Evolutionary conservation across 2,113 vertebrate species (phyloP).

Genomic region (Drymodes brunneopygia): DNA sequence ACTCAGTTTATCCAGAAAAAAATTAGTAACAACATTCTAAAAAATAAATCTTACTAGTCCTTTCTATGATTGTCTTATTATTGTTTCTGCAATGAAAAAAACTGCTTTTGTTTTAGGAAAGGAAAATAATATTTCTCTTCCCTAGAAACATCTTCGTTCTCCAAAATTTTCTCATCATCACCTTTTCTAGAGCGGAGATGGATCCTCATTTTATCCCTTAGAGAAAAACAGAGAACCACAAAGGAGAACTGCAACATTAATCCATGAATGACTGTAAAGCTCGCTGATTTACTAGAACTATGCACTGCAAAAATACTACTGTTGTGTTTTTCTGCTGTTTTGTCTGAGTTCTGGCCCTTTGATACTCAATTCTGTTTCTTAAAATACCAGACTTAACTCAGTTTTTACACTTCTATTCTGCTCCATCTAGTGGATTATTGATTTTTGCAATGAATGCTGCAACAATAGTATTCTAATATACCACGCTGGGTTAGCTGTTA

Average conservation of each 20-base stretch:
- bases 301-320: not conserved
- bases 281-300: not conserved
- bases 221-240: not conserved
- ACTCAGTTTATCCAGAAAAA: not conserved
- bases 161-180: not conserved
- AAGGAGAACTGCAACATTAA: not conserved
- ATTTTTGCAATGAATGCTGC: slow-evolving; percentile 37
- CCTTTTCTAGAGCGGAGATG: not conserved
- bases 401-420: slow-evolving; percentile 57
- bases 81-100: not conserved
- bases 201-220: not conserved
- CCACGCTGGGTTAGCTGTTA: slow-evolving; percentile 6
- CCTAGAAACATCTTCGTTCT: not conserved
- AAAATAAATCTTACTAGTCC: not conserved
- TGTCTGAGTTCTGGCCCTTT: not conserved
- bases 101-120: not conserved
- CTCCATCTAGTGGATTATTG: slow-evolving; percentile 71
- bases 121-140: not conserved
- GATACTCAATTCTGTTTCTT: not conserved
- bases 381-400: not conserved
- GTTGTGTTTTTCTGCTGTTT: not conserved
- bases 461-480: not conserved
- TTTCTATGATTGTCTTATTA: not conserved
- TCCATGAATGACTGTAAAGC: not conserved
- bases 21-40: not conserved